Evolutionary conservation across 2,113 vertebrate species (phyloP).

Genomic region (Toxotes chatareus): DNA sequence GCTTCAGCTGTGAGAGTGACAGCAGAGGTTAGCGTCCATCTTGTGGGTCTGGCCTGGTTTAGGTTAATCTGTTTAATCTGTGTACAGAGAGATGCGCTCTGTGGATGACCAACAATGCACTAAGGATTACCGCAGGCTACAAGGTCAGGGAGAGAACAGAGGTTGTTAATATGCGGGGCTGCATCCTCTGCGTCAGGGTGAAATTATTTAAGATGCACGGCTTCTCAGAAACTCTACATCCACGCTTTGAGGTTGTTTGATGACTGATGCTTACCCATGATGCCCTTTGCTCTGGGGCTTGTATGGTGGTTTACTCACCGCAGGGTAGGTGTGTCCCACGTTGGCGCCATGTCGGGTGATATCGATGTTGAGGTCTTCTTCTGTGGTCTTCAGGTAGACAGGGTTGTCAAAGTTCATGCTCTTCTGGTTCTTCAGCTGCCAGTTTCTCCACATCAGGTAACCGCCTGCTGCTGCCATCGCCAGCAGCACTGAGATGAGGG

Average conservation of each 20-base stretch:
- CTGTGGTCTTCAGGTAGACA: slow-evolving; percentile 97
- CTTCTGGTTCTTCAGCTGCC: slow-evolving; percentile 97
- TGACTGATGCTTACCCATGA: neutral
- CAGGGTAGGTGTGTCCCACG: slow-evolving; percentile 97
- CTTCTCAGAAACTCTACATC: neutral
- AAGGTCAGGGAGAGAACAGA: slow-evolving; percentile 22
- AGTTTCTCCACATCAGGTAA: slow-evolving; percentile 97
- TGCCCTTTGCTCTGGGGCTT: neutral
- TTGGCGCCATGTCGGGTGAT: slow-evolving; percentile 91
- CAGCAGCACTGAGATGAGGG: slow-evolving; percentile 85
- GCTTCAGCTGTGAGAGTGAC: slow-evolving; percentile 37
- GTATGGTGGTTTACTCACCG: slow-evolving; percentile 85
- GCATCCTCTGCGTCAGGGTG: too few species aligned
- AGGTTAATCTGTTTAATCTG: slow-evolving; percentile 73
- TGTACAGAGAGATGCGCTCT: slow-evolving; percentile 20
- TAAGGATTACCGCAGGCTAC: slow-evolving; percentile 49
- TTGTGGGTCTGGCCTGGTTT: slow-evolving; percentile 1
- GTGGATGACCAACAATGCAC: slow-evolving; percentile 7
- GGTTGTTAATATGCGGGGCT: slow-evolving; percentile 22
- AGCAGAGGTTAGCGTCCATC: slow-evolving; percentile 20
- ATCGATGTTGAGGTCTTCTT: slow-evolving; percentile 96
- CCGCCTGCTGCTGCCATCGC: slow-evolving; percentile 87
- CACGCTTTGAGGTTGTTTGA: neutral
- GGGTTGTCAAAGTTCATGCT: slow-evolving; percentile 99
- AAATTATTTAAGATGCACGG: neutral